These are phyloP conservation scores for Cyphomyrus discorhynchus DNA, from an alignment of 2,113 vertebrate genomes.

Conservation along the genomic window DNA sequence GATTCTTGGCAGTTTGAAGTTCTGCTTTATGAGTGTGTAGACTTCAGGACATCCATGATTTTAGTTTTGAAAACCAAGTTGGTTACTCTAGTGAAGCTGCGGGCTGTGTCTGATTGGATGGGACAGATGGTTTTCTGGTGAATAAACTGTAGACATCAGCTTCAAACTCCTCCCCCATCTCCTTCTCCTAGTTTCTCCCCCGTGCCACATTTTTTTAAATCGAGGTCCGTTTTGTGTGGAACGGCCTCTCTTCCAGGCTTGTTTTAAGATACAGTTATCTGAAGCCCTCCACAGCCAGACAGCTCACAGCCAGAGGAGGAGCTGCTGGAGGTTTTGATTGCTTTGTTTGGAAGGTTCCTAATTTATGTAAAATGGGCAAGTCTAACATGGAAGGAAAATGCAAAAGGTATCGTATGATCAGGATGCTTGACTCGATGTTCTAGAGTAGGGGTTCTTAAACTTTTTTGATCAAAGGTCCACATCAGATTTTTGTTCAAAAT, in stretches of 20 bases:
- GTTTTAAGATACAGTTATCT: not conserved
- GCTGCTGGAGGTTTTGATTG: not conserved
- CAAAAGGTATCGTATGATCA: not conserved
- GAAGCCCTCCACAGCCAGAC: not conserved
- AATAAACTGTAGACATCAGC: not conserved
- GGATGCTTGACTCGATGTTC: not conserved
- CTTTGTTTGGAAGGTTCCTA: not conserved
- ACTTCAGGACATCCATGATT: not conserved
- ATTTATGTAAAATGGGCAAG: not conserved
- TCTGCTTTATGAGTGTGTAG: not conserved
- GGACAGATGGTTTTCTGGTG: not conserved
- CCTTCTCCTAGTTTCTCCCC: not conserved
- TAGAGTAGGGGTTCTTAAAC: not conserved
- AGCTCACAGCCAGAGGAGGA: not conserved
- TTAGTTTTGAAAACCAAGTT: not conserved
- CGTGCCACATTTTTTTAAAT: not conserved
- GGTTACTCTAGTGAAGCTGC: not conserved
- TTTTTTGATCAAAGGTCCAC: not conserved
- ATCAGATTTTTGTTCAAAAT: not conserved
- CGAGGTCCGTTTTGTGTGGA: not conserved
- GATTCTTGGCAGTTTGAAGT: not conserved
- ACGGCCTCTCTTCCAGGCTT: not conserved
- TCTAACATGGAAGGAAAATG: not conserved
- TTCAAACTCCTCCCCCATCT: not conserved
- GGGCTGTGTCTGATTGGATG: not conserved